Percentiles rank a stretch among this genome's conserved stretches.
Evolutionary conservation across 2,113 vertebrate genomes (phyloP).

Genomic region (Candoia aspera): DNA sequence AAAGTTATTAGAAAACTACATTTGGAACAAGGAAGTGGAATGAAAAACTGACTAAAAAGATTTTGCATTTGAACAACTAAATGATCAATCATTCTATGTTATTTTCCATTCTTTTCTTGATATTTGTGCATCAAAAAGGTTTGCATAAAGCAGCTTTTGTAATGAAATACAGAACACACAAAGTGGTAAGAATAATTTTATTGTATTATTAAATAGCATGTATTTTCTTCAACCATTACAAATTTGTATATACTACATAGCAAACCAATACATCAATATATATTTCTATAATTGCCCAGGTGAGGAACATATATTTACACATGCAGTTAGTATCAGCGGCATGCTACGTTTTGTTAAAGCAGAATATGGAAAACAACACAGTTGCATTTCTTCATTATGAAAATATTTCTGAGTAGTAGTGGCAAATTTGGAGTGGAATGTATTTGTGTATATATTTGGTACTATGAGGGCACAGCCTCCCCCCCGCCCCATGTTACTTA

Average conservation of each 20-base stretch:
- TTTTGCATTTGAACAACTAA: background rate
- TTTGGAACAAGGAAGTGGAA: background rate
- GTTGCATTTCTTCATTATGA: slow-evolving; percentile 68
- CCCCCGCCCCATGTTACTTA: slow-evolving; percentile 57
- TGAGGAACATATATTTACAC: slow-evolving; percentile 79
- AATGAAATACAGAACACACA: slow-evolving; percentile 55
- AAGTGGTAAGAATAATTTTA: slow-evolving; percentile 89
- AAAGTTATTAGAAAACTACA: background rate
- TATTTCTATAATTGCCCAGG: slow-evolving; percentile 71
- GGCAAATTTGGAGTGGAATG: slow-evolving; percentile 55
- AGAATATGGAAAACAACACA: slow-evolving; percentile 70
- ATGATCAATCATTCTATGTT: background rate
- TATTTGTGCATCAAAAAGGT: background rate
- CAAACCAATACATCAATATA: slow-evolving; percentile 80
- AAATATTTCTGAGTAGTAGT: slow-evolving; percentile 61
- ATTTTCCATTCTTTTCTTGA: background rate
- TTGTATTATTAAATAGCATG: slow-evolving; percentile 90
- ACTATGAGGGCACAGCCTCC: slow-evolving; percentile 65
- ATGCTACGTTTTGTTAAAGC: slow-evolving; percentile 89
- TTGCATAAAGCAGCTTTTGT: slow-evolving; percentile 6
- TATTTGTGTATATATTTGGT: slow-evolving; percentile 55
- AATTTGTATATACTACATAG: slow-evolving; percentile 83
- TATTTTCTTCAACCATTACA: slow-evolving; percentile 82
- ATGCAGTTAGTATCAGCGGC: slow-evolving; percentile 86
- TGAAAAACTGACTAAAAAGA: background rate